Base-by-base conservation (phyloP, 2,888 invertebrate species). In the Hypsopygia costalis region DNA sequence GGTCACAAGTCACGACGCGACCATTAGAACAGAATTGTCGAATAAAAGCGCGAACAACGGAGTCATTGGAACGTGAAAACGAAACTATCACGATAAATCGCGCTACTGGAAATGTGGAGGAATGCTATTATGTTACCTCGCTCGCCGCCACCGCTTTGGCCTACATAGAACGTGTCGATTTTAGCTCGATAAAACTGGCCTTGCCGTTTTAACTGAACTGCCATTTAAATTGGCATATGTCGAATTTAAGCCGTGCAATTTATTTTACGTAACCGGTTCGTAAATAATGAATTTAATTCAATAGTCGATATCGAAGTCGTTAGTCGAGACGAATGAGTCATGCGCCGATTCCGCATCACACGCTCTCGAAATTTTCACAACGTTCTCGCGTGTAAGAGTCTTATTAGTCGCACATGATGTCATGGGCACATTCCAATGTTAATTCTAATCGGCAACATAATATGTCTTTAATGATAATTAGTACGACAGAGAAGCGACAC, bases 131-230 rank as follows among this genome's bases (percentile, higher is more conserved):
- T 78, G 71, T 68, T 70, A 69, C 68, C 68, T 66, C 66, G 63
- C 69, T 66, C 66, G 67, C 71, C 62, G 73, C 71, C 62, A 72
- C 71, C 62, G 72, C 58, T 55, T 60, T 72, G 74, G 73, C 83
- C 80, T 77, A 83, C 73, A 78, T 81, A 73, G 68, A 76, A 78
- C 77, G 72, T 76, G 76, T 78, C 68, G 80, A 86, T 86, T 81
- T 81, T 78, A 70, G 65, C 69, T 63, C 62, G 85, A 85, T 85
- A 85, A 65, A 61, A 73, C 55, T 78, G 79, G 78, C 86, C 82
- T 86, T 82, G 81, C 67, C 58, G 71, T 69, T 76, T 74, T 62
- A 76, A 76, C 69, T 51, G 62, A 65, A 66, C 64, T 75, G 74
- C 65, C 79, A 80, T 80, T 82, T 81, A 78, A 77, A 79, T 77